Base-by-base conservation (phyloP, 2,888 invertebrate genomes). In the Megaustenia siamemsis region DNA sequence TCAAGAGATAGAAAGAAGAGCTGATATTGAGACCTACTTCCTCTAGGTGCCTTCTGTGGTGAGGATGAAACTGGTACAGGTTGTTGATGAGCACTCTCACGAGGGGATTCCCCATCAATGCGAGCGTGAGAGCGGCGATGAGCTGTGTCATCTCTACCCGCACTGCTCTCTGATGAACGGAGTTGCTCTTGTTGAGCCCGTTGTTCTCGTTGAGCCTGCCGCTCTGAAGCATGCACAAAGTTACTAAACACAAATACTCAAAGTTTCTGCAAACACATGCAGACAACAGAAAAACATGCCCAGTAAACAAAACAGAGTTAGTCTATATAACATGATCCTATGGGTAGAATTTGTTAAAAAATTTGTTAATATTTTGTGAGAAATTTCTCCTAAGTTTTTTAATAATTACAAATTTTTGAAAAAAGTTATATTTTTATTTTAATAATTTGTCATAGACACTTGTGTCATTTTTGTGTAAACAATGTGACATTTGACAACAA, bases 141-240 rank as follows among this genome's bases (percentile, higher is more conserved):
- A 10, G 81, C 81, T 10, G 81, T 68, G 32, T 76, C 85, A 49
- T 69, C 78, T 24, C 73, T 73, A 28, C 73, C 60, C 21, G 49
- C 73, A 43, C 49, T 35, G 43, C 28, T 66, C 18, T 56, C 71
- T 24, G 24, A 24, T 24, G n/a, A 35, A 78, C 35, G 45, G 0
- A 21, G 32, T 35, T n/a, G 28, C 35, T 75, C 75, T 49, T 45
- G 66, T 15, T 60, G 84, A 69, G 75, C 73, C 49, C 60, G 71
- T 35, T n/a, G 28, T n/a, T 75, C 75, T 49, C 35, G 66, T 15
- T 60, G 84, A 69, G 75, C 73, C 49, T 45, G 71, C 43, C 43
- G 76, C 38, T 56, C 85, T 85, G 85, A 76, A 85, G 80, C 85
- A 85, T 85, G 85, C 85, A 81, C 38, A 85, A 71, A 53, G 83